Evolutionary conservation across 2,113 vertebrate species (phyloP).

Genomic region (Vidua macroura): DNA sequence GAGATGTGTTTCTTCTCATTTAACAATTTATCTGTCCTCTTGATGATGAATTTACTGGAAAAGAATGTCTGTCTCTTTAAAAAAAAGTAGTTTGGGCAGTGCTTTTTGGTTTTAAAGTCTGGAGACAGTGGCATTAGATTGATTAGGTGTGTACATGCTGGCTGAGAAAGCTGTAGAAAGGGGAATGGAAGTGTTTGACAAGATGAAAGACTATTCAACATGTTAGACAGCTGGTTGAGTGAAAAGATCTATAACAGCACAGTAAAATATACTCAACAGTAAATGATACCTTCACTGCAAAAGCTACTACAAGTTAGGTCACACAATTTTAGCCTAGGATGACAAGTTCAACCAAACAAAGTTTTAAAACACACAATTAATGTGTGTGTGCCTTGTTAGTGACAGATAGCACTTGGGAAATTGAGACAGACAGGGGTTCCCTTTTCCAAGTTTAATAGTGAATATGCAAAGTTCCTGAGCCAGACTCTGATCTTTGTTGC

Average conservation of each 20-base stretch:
- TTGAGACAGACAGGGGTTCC: conserved; percentile 58
- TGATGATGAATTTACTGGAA: conserved; percentile 37
- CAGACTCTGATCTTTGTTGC: background rate
- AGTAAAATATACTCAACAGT: conserved; percentile 78
- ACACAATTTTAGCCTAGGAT: conserved; percentile 55
- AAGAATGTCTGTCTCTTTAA: conserved; percentile 70
- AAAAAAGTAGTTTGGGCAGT: conserved; percentile 62
- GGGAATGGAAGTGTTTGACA: conserved; percentile 77
- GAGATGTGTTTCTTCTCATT: conserved; percentile 8
- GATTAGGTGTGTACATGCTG: conserved; percentile 81
- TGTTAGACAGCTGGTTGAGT: conserved; percentile 83
- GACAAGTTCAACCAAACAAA: conserved; percentile 65
- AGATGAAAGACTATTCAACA: conserved; percentile 81
- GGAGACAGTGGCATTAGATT: conserved; percentile 84
- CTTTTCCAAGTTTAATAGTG: conserved; percentile 55
- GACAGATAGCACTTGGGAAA: conserved; percentile 63
- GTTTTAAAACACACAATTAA: conserved; percentile 63
- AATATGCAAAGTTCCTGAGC: conserved; percentile 42
- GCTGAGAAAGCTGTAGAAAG: conserved; percentile 75
- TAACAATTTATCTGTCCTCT: conserved; percentile 17
- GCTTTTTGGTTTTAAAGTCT: conserved; percentile 73
- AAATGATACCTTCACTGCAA: conserved; percentile 69
- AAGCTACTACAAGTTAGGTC: conserved; percentile 64
- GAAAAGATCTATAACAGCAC: conserved; percentile 76
- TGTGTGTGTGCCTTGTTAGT: conserved; percentile 34